Percentiles rank a stretch among this genome's conserved stretches.
Conservation (phyloP, 1,140 invertebrate genomes). For the Bombus affinis region DNA sequence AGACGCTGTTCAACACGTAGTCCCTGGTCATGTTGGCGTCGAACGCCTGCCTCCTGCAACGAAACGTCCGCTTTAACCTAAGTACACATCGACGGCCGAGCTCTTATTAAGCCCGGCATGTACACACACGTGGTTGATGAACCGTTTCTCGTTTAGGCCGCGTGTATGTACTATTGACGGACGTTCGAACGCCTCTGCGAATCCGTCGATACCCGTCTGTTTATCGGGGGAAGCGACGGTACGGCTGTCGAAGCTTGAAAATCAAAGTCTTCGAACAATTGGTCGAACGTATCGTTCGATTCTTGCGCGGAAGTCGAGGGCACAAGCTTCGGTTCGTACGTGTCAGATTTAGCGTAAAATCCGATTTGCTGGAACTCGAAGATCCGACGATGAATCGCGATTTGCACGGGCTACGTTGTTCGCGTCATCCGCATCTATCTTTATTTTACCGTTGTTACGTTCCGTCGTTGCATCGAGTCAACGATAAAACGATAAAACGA, state of each 20-base stretch:
- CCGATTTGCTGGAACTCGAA: neutral
- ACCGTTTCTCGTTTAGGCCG: neutral
- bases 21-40: constrained; percentile 88
- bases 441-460: neutral
- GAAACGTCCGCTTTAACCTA: constrained; percentile 47
- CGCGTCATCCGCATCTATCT: neutral
- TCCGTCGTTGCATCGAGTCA: too few species aligned
- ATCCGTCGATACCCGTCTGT: too few species aligned
- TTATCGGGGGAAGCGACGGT: neutral
- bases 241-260: neutral
- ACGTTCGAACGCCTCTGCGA: neutral
- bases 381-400: neutral
- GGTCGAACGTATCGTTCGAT: neutral
- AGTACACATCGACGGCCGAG: neutral
- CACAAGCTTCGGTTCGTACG: too few species aligned
- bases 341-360: neutral
- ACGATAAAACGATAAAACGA: too few species aligned
- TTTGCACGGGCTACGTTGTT: neutral
- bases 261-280: neutral
- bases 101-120: neutral
- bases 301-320: too few species aligned
- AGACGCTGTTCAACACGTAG: constrained; percentile 87
- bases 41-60: constrained; percentile 78
- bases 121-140: neutral
- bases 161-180: too few species aligned